phyloP scores from a whole-genome alignment of 2,797 vertebrate genomes.

The Bradypus variegatus region DNA sequence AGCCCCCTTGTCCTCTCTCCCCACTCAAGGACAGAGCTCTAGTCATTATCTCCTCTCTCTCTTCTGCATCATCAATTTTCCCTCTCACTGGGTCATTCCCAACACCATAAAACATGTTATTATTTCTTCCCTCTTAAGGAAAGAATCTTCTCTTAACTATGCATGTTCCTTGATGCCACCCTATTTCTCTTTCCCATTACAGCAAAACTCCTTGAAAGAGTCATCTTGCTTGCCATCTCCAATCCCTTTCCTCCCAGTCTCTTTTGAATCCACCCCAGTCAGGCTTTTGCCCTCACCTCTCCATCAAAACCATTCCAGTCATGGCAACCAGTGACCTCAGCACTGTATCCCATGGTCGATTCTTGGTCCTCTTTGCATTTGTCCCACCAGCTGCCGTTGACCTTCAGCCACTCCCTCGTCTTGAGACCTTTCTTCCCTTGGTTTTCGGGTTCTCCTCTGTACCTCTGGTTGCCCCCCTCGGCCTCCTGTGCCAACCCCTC shows the following conservation, averaged over 20 bases:
- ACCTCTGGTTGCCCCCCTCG: background rate
- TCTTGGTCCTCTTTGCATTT: background rate
- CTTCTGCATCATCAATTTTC: background rate
- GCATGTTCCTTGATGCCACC: background rate
- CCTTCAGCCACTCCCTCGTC: background rate
- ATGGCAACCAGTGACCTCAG: background rate
- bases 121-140: background rate
- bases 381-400: background rate
- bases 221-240: background rate
- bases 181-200: background rate
- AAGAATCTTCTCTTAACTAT: background rate
- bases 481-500: background rate
- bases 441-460: background rate
- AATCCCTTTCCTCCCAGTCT: background rate
- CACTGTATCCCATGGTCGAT: fast-evolving
- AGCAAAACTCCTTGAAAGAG: background rate
- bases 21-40: background rate
- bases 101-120: background rate
- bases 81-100: background rate
- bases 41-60: background rate
- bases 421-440: background rate
- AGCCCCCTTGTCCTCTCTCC: background rate
- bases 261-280: background rate
- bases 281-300: fast-evolving
- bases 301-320: background rate